Evolutionary conservation across 2,113 vertebrate species (phyloP).

Genomic region (Siniperca knerii): DNA sequence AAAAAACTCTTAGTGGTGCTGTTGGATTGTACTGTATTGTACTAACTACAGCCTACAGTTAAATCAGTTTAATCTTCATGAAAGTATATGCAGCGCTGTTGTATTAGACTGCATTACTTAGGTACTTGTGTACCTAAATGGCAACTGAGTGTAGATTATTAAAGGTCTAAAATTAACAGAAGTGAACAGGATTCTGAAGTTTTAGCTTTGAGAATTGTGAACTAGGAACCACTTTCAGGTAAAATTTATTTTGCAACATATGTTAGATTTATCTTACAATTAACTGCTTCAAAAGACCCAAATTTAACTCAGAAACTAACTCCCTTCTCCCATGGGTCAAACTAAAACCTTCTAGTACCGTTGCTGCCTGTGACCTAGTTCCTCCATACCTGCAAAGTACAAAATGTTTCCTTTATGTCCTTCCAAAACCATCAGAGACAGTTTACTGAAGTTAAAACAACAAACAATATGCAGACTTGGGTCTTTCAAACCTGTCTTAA

Average conservation of each 20-base stretch:
- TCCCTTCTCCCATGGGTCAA: conserved; percentile 26
- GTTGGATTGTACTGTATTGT: too few relatives aligned
- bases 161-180: not conserved
- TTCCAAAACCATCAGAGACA: conserved; percentile 16
- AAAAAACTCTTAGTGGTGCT: too few relatives aligned
- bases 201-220: not conserved
- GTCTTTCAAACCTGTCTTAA: not conserved
- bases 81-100: not conserved
- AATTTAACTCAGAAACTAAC: conserved; percentile 21
- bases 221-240: not conserved
- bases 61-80: not conserved
- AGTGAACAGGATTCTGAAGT: not conserved
- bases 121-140: not conserved
- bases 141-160: not conserved
- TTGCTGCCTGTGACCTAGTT: conserved; percentile 42
- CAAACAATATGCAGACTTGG: not conserved
- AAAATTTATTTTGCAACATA: not conserved
- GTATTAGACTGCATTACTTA: not conserved
- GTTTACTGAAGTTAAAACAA: not conserved
- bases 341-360: conserved; percentile 22
- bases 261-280: not conserved
- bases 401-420: conserved; percentile 32
- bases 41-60: not conserved
- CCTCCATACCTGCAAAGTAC: conserved; percentile 37
- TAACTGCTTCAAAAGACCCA: conserved; percentile 2